Conservation (phyloP, 53 echinoderm and acorn worm genomes). For the Holothuria leucospilota region DNA sequence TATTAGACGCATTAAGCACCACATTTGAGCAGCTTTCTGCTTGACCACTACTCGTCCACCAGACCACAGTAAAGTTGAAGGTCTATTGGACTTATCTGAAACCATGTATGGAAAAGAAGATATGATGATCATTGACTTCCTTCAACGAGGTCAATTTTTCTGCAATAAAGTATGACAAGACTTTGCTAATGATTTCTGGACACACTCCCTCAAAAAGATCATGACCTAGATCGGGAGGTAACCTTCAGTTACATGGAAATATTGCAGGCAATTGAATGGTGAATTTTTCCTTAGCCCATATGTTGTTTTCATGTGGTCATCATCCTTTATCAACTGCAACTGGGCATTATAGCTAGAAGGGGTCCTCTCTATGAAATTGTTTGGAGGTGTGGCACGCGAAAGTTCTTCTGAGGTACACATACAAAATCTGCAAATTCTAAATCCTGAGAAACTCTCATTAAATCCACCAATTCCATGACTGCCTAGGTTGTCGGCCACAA, state of each 20-base stretch:
- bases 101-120: constrained; percentile 15
- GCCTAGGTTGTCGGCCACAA: constrained; percentile 69
- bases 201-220: constrained; percentile 71
- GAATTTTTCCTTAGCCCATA: constrained; percentile 68
- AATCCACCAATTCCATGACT: constrained; percentile 69
- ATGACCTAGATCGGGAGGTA: constrained; percentile 62
- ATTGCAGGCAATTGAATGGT: constrained; percentile 56
- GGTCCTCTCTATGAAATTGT: constrained; percentile 35
- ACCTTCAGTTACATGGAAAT: constrained; percentile 57
- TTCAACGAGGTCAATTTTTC: constrained; percentile 5
- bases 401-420: constrained; percentile 50
- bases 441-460: constrained; percentile 50
- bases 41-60: constrained; percentile 13
- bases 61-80: neutral
- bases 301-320: constrained; percentile 39
- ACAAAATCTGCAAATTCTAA: constrained; percentile 63
- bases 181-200: constrained; percentile 47
- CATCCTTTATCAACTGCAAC: constrained; percentile 18
- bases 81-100: constrained; percentile 49
- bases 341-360: constrained; percentile 54
- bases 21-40: constrained; percentile 46
- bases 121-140: constrained; percentile 36
- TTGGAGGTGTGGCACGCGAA: neutral
- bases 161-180: neutral
- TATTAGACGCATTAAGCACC: constrained; percentile 40